phyloP scores from a whole-genome alignment of 2,113 vertebrate genomes.

The Sinosuthora webbiana region DNA sequence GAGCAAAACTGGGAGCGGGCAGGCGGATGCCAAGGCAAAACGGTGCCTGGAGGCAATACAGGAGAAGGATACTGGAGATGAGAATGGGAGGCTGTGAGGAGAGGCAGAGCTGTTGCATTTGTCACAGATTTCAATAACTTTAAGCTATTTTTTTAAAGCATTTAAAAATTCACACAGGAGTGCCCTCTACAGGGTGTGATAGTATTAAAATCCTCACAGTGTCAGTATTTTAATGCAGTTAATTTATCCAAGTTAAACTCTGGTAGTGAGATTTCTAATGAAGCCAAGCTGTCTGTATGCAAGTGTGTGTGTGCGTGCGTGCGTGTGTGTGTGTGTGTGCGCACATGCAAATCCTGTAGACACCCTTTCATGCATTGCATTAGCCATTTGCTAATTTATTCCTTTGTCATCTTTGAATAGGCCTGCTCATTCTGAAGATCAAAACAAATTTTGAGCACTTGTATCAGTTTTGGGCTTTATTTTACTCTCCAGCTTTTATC shows the following conservation, averaged over 20 bases:
- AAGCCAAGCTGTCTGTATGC: slow-evolving; percentile 13
- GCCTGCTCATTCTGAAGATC: slow-evolving; percentile 52
- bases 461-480: slow-evolving; percentile 45
- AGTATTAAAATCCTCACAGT: slow-evolving; percentile 68
- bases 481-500: slow-evolving; percentile 42
- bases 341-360: slow-evolving; percentile 1
- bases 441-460: slow-evolving; percentile 36
- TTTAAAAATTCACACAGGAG: slow-evolving; percentile 59
- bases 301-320: background rate
- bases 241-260: slow-evolving; percentile 73
- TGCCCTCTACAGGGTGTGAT: slow-evolving; percentile 47
- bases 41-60: slow-evolving; percentile 76
- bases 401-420: slow-evolving; percentile 51
- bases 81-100: slow-evolving; percentile 72
- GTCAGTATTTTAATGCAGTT: slow-evolving; percentile 74
- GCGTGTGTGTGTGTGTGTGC: background rate
- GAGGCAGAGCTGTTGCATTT: background rate
- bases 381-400: slow-evolving; percentile 65
- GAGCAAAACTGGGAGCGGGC: slow-evolving; percentile 65
- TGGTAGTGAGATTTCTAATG: slow-evolving; percentile 50
- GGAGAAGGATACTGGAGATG: slow-evolving; percentile 75
- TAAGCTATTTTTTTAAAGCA: slow-evolving; percentile 56
- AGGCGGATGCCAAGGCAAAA: slow-evolving; percentile 67
- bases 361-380: background rate
- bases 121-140: slow-evolving; percentile 35